Base-by-base conservation (phyloP, 1,140 invertebrate species). In the Chionoecetes opilio region DNA sequence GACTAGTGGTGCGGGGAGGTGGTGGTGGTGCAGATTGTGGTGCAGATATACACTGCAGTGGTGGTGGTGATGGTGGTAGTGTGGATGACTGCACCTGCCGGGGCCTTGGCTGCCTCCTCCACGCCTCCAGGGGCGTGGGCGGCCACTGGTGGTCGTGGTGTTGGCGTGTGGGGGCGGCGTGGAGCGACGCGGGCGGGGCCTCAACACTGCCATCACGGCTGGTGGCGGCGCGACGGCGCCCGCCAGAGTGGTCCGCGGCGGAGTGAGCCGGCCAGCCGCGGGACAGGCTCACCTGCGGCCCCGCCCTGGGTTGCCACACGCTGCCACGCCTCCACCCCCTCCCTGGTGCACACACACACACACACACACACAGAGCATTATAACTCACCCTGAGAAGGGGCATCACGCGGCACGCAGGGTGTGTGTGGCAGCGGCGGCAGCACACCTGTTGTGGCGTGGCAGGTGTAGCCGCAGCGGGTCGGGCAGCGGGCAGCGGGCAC, bases 201-300 rank as follows among this genome's bases (percentile, higher is more conserved):
- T 75, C n/a, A 5, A 26, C 63, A 75, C 88, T 34, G 89, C 41
- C 89, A n/a, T 31, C 46, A 14, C 41, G 21, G 38, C 11, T 14
- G 29, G 26, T 3, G 53, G 46, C 31, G 89, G 41, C 46, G 53
- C 53, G 31, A 31, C 86, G 87, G 41, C 34, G 14, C 14, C 38
- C 75, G 75, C 32, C 26, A 93, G 82, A 37, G 92, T 46, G 92
- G 92, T 93, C 82, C 37, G 84, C 82, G 92, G 92, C 82, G 37
- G 92, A 93, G 84, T 93, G 92, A 41, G 92, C 82, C 92, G 92
- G 11, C 82, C 82, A 41, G 82, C 82, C 82, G 31, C n/a, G 92
- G 38, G 82, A 53, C 92, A 93, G 82, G 82, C 82, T 93, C 92
- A 93, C 92, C 92, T 93, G 92, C 92, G 37, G 92, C 92, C 82